Evolutionary conservation across 1,140 invertebrate genomes (phyloP), one percentile per base, ranked within the genome.

Genomic region (Aphis gossypii): DNA sequence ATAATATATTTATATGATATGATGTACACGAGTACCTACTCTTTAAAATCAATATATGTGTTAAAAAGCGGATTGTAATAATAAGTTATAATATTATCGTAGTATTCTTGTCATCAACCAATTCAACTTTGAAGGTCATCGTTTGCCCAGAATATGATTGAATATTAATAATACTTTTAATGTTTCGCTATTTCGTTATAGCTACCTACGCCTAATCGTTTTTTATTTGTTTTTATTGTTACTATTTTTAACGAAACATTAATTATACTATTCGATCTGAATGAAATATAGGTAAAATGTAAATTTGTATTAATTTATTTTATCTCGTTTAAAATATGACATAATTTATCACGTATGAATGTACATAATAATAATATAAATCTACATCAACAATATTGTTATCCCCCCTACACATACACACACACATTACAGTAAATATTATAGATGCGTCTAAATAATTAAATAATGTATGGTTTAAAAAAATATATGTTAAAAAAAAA

Each of bases 111-210:
- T 38, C 48, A 51, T 54, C 23, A 38, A 88, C 18, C 6, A 35
- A 54, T 51, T 46, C 41, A n/a, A 11, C n/a, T 88, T 35, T 88
- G 87, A 88, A 88, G 87, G 87, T 88, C n/a, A 48, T 30, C 20
- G 7, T 87, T n/a, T 87, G 1, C n/a, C n/a, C 18, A 35, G 46
- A 88, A 51, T 88, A 51, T 30, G 6, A 48, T 88, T 87, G 18
- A 46, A n/a, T 30, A n/a, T 11, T 51, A 51, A 18, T 51, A 51
- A 51, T 51, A 51, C 18, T 51, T 51, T 51, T 51, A 51, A 51
- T 51, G 48, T 87, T 46, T 87, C 30, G n/a, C 87, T 51, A 51
- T 51, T 88, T 48, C 38, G 8, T 44, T 44, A 30, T 86, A 86
- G 23, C 3, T 86, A 46, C 46, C 46, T 46, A 46, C 46, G 46